These are phyloP conservation scores for Hemiprocne comata DNA, from an alignment of 2,113 vertebrate genomes.

Conservation along the genomic window DNA sequence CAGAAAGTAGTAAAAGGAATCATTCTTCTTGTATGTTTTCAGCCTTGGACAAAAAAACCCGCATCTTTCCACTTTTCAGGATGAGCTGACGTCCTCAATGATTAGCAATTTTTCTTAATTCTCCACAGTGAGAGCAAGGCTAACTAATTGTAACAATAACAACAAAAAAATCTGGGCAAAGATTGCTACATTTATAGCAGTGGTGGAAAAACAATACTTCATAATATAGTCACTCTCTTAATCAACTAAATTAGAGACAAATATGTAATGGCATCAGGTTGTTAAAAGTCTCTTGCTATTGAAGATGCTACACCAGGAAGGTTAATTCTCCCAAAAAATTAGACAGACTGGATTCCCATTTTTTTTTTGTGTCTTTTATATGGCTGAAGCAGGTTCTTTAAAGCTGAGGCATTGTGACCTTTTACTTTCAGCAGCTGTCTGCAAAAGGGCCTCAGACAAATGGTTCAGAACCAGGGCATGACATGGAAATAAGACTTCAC, in stretches of 20 bases:
- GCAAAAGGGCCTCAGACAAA: conserved; percentile 55
- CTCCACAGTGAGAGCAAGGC: conserved; percentile 2
- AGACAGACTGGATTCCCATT: neutral
- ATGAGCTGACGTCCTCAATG: conserved; percentile 17
- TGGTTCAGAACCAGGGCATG: conserved; percentile 62
- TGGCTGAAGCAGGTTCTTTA: conserved; percentile 38
- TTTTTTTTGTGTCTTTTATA: neutral
- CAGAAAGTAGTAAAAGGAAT: neutral
- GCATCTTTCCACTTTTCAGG: neutral
- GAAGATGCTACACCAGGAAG: neutral
- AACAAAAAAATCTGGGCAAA: neutral
- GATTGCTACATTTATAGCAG: neutral
- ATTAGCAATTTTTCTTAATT: conserved; percentile 48
- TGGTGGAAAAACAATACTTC: neutral
- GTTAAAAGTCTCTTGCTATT: neutral
- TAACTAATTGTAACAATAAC: neutral
- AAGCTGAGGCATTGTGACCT: conserved; percentile 39
- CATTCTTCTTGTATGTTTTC: neutral
- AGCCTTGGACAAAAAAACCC: neutral
- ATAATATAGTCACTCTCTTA: neutral
- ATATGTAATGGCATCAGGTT: neutral
- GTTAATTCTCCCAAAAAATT: neutral
- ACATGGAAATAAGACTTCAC: conserved; percentile 66
- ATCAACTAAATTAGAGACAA: conserved; percentile 9
- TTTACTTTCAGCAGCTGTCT: conserved; percentile 58